A percentile compares a stretch with the other conserved stretches of the same genome.
These are phyloP conservation scores for Amphipoea lucens DNA, from an alignment of 2,888 invertebrate genomes.

Conservation along the genomic window DNA sequence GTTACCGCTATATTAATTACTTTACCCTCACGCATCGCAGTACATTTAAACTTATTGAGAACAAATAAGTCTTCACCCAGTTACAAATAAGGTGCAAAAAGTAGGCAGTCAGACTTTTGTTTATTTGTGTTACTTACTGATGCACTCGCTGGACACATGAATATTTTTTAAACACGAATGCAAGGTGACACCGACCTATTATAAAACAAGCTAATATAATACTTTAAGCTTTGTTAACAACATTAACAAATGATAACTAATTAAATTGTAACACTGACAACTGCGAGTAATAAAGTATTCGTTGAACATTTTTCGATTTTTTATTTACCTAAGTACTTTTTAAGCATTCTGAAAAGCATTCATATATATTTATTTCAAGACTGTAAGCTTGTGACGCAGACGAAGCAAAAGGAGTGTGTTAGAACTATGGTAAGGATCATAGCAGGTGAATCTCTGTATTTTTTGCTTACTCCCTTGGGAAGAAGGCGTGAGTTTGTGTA, in stretches of 20 bases:
- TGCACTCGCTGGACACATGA: not conserved
- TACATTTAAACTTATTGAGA: not conserved
- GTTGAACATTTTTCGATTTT: not conserved
- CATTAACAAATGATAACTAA: not conserved
- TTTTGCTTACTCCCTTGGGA: not conserved
- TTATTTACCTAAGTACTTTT: not conserved
- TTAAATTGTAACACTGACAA: not conserved
- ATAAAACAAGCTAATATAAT: not conserved
- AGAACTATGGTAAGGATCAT: not conserved
- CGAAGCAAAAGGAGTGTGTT: not conserved
- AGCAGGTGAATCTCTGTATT: not conserved
- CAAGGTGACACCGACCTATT: not conserved
- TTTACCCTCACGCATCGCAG: not conserved
- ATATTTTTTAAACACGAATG: not conserved
- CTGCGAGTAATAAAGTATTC: constrained; percentile 21
- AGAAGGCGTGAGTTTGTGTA: not conserved
- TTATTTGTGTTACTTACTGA: not conserved
- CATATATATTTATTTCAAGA: not conserved
- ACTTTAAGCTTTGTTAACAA: not conserved
- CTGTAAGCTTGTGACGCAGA: not conserved
- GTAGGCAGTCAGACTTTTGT: not conserved
- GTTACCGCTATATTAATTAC: not conserved
- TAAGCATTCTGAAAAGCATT: not conserved
- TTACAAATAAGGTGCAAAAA: not conserved
- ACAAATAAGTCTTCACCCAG: not conserved